A percentile compares a stretch with the other conserved stretches of the same genome.
phyloP scores from a whole-genome alignment of 2,113 vertebrate genomes.

The Rhombomys opimus region DNA sequence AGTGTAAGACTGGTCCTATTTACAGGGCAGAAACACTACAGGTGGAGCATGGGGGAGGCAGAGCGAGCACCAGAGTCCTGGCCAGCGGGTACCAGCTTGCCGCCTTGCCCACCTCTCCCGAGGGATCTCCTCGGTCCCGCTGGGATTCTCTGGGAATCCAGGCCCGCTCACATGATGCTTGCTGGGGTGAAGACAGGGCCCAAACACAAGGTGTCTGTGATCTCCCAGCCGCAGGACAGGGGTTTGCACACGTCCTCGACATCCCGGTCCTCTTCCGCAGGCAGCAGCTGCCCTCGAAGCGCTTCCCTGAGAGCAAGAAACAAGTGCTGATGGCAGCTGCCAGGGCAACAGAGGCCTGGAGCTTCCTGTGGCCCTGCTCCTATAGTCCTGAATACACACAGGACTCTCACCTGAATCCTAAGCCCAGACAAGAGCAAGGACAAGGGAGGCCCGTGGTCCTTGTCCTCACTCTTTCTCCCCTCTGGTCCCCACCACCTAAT shows the following conservation, averaged over 20 bases:
- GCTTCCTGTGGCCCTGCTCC: neutral
- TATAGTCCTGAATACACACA: neutral
- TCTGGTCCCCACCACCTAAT: neutral
- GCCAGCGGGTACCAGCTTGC: constrained; percentile 51
- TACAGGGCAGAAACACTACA: constrained; percentile 62
- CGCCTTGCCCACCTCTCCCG: constrained; percentile 59
- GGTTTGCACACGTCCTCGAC: constrained; percentile 83
- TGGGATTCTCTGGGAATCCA: constrained; percentile 17
- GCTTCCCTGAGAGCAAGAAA: constrained; percentile 84
- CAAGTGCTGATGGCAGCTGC: rapidly evolving
- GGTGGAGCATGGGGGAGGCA: neutral
- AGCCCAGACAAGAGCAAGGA: neutral
- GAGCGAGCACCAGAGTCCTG: constrained; percentile 53
- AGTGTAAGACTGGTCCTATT: constrained; percentile 70
- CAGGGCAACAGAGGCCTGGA: neutral
- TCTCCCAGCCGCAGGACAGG: constrained; percentile 89
- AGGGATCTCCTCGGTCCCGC: constrained; percentile 69
- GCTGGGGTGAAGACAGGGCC: constrained; percentile 82
- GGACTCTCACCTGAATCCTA: neutral
- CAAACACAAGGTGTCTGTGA: constrained; percentile 84
- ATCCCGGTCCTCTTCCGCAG: constrained; percentile 75
- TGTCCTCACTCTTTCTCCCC: neutral
- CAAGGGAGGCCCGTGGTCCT: neutral
- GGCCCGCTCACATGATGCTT: constrained; percentile 86
- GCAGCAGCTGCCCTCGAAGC: constrained; percentile 74